These are phyloP conservation scores for Ctena decussata DNA, from an alignment of 2,888 invertebrate genomes.

Conservation along the genomic window DNA sequence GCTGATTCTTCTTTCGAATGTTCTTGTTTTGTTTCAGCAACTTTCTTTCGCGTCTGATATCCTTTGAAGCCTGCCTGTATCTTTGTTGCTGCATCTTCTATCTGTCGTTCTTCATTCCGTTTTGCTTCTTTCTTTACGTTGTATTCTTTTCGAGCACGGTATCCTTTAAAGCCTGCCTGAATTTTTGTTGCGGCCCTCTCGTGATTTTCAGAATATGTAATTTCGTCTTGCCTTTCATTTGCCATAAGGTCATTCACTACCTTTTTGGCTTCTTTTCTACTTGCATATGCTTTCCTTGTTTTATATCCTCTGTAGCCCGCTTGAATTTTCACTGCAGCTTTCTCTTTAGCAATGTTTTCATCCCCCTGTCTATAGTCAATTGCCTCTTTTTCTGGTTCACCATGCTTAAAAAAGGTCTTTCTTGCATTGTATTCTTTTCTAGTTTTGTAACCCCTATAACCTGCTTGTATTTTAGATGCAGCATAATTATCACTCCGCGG, in stretches of 20 bases:
- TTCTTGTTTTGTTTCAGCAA: background rate
- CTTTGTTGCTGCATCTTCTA: slow-evolving; percentile 36
- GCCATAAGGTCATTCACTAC: background rate
- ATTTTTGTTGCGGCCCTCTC: slow-evolving; percentile 50
- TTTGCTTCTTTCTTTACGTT: background rate
- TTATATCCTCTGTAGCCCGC: slow-evolving; percentile 51
- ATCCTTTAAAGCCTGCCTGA: slow-evolving; percentile 46
- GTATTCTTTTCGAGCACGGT: background rate
- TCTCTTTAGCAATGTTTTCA: slow-evolving; percentile 17
- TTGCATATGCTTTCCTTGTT: slow-evolving; percentile 35
- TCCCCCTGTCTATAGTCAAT: background rate
- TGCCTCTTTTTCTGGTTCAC: background rate
- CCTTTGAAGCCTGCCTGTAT: slow-evolving; percentile 59
- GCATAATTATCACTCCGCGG: slow-evolving; percentile 26
- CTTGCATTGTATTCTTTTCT: slow-evolving; percentile 35
- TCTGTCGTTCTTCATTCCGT: slow-evolving; percentile 10
- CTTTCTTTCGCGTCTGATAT: slow-evolving; percentile 43
- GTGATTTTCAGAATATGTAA: background rate
- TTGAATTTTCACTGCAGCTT: slow-evolving; percentile 57
- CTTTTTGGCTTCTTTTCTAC: background rate
- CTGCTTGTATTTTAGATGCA: slow-evolving; percentile 52
- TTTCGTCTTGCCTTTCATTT: slow-evolving; percentile 5
- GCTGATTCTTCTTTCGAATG: slow-evolving; percentile 28
- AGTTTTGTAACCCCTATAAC: slow-evolving; percentile 54
- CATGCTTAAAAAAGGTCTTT: background rate